Conservation (phyloP, 2,797 vertebrate genomes). For the Pipistrellus nathusii region DNA sequence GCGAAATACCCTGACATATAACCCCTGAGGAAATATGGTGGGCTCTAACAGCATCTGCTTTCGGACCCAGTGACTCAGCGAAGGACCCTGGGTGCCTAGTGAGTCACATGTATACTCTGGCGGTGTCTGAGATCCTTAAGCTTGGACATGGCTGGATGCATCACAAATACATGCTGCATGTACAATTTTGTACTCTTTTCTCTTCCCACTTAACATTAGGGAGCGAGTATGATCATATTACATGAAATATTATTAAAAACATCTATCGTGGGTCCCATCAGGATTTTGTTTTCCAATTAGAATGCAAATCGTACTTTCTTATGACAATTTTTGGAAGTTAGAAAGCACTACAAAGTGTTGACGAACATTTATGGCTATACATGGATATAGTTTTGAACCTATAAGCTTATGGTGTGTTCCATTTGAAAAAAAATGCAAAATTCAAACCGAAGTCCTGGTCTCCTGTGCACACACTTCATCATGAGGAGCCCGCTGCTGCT, state of each 20-base stretch:
- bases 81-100: neutral
- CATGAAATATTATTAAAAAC: neutral
- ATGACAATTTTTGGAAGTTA: neutral
- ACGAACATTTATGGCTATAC: neutral
- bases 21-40: neutral
- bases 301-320: neutral
- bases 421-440: neutral
- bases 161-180: neutral
- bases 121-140: neutral
- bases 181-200: neutral
- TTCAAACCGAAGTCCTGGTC: neutral
- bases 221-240: neutral
- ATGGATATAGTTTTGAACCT: neutral
- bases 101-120: neutral
- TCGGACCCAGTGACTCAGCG: neutral
- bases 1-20: neutral
- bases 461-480: neutral
- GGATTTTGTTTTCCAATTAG: conserved; percentile 37
- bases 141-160: neutral
- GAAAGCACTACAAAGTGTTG: neutral
- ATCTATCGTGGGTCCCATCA: neutral
- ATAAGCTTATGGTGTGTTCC: neutral
- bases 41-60: neutral
- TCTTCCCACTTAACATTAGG: neutral
- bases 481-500: neutral